Conservation (phyloP, 2,888 invertebrate genomes). For the Meteorus cinctellus region DNA sequence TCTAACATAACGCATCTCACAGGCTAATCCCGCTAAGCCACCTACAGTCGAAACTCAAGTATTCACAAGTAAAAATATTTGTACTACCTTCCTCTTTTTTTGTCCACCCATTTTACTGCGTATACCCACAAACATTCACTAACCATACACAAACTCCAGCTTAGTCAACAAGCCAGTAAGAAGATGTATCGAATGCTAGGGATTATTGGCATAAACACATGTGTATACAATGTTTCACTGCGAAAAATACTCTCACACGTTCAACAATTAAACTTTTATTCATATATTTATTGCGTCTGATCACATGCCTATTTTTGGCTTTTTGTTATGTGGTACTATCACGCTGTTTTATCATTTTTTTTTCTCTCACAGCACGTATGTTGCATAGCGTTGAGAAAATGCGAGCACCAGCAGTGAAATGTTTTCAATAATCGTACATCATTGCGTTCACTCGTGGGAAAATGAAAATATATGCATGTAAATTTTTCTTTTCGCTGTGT, state of each 20-base stretch:
- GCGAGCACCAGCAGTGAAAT: conserved; percentile 28
- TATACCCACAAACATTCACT: background rate
- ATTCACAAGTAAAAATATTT: conserved; percentile 29
- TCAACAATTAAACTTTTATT: background rate
- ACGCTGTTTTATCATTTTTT: conserved; percentile 45
- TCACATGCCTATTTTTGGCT: background rate
- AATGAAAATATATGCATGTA: conserved; percentile 34
- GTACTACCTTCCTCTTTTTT: background rate
- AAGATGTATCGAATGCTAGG: conserved; percentile 52
- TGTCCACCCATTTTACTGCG: background rate
- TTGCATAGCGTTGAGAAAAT: conserved; percentile 28
- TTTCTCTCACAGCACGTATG: conserved; percentile 43
- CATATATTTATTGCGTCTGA: conserved; percentile 24
- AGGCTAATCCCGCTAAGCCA: background rate
- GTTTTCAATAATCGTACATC: conserved; percentile 59
- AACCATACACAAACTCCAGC: background rate
- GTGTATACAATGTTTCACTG: conserved; percentile 52
- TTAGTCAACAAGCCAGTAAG: conserved; percentile 34
- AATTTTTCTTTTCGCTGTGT: conserved; percentile 38
- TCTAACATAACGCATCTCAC: background rate
- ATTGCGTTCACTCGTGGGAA: conserved; percentile 40
- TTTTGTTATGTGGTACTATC: background rate
- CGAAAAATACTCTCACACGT: background rate
- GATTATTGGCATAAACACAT: conserved; percentile 50
- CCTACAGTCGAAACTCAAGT: conserved; percentile 11